A percentile compares a stretch with the other conserved stretches of the same genome.
Conservation (phyloP, 2,888 invertebrate species). For the Calliscelio sp. region DNA sequence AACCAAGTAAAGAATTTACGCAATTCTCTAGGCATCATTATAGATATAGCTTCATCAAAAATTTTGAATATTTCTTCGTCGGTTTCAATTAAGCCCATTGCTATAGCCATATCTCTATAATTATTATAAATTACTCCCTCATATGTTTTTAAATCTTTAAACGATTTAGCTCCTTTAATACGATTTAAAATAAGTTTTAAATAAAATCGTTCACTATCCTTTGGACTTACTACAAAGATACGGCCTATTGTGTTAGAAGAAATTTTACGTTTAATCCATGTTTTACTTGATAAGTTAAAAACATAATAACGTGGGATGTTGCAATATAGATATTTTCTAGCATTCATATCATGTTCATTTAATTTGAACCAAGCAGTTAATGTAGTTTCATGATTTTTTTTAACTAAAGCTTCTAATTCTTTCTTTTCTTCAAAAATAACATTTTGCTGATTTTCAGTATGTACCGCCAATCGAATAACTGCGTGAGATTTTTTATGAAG, state of each 20-base stretch:
- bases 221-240: conserved; percentile 45
- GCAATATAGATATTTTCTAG: conserved; percentile 27
- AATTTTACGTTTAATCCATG: conserved; percentile 13
- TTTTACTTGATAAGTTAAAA: background rate
- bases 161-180: conserved; percentile 46
- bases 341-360: conserved; percentile 40
- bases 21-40: conserved; percentile 1
- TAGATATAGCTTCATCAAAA: conserved; percentile 4
- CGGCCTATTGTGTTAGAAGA: conserved; percentile 44
- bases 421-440: conserved; percentile 35
- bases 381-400: conserved; percentile 37
- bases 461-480: conserved; percentile 60
- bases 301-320: conserved; percentile 23
- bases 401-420: conserved; percentile 22
- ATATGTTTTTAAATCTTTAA: conserved; percentile 47
- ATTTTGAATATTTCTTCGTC: conserved; percentile 28
- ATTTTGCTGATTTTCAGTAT: conserved; percentile 65
- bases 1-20: background rate
- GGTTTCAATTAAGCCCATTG: conserved; percentile 40
- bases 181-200: conserved; percentile 57
- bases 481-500: conserved; percentile 59
- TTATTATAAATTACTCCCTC: conserved; percentile 26
- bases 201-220: conserved; percentile 58
- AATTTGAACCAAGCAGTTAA: conserved; percentile 63
- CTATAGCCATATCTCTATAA: conserved; percentile 38